A percentile compares a stretch with the other conserved stretches of the same genome.
Conservation (phyloP, 2,113 vertebrate genomes). For the Alethe diademata region DNA sequence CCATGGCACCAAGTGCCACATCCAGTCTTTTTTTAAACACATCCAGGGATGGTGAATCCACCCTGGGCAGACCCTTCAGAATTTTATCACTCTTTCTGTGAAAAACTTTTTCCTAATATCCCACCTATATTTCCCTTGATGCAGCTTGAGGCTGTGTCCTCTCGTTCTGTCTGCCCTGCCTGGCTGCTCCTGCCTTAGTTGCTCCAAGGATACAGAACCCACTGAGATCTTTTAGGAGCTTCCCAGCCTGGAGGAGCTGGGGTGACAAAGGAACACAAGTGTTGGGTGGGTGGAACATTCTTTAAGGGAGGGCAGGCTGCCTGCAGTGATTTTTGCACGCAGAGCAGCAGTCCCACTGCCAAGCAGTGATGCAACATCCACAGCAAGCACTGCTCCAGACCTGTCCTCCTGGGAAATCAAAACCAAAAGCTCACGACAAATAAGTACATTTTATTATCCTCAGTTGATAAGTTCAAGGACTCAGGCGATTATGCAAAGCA, state of each 20-base stretch:
- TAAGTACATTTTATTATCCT: neutral
- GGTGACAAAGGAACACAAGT: neutral
- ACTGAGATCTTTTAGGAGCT: neutral
- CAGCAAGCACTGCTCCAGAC: neutral
- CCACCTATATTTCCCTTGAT: too few species aligned
- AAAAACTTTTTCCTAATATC: too few species aligned
- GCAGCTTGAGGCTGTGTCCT: too few species aligned
- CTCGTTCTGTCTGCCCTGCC: too few species aligned
- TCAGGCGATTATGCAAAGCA: neutral
- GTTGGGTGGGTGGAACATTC: neutral
- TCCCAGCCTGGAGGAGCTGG: rapidly evolving
- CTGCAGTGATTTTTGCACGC: rapidly evolving
- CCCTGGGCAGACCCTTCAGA: too few species aligned
- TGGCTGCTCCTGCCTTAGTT: too few species aligned
- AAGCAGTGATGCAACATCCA: neutral
- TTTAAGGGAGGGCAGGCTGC: neutral
- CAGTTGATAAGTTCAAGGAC: neutral
- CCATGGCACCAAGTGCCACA: too few species aligned
- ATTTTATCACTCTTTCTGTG: too few species aligned
- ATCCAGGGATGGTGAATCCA: too few species aligned
- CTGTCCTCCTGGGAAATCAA: neutral
- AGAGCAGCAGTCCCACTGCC: neutral
- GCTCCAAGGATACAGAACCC: neutral
- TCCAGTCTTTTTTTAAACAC: too few species aligned
- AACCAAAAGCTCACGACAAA: neutral